Evolutionary conservation across 2,888 invertebrate species (phyloP).

Genomic region (Axea sp.): DNA sequence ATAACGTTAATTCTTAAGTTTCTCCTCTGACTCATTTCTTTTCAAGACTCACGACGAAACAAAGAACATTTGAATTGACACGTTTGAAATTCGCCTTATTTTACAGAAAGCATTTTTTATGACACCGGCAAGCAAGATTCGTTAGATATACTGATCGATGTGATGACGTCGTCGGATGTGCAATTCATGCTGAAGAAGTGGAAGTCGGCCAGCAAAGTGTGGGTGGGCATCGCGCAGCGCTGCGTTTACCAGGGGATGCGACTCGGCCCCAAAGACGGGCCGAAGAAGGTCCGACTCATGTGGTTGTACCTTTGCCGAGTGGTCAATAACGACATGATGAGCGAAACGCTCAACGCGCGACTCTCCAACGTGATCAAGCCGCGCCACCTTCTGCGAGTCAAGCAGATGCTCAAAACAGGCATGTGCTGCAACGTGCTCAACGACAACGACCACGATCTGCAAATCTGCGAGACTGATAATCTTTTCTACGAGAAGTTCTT

Average conservation of each 20-base stretch:
- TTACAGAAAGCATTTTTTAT: constrained; percentile 60
- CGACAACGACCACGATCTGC: constrained; percentile 55
- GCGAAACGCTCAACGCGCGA: constrained; percentile 48
- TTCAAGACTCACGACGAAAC: neutral
- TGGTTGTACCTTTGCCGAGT: constrained; percentile 59
- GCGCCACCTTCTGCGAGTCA: constrained; percentile 48
- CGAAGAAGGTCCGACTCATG: constrained; percentile 52
- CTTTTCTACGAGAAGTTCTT: constrained; percentile 51
- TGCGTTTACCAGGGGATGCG: constrained; percentile 52
- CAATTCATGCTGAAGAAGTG: constrained; percentile 60
- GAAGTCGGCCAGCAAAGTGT: constrained; percentile 58
- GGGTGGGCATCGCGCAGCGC: constrained; percentile 55
- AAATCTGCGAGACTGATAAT: constrained; percentile 52
- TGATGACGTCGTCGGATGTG: constrained; percentile 57
- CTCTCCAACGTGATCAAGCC: constrained; percentile 55
- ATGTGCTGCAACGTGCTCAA: constrained; percentile 59
- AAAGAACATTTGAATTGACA: constrained; percentile 6
- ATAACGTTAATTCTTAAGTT: too few relatives aligned
- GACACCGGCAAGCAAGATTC: constrained; percentile 56
- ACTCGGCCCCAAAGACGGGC: constrained; percentile 43
- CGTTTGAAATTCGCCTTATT: constrained; percentile 38
- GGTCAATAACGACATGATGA: constrained; percentile 61
- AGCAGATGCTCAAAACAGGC: constrained; percentile 58
- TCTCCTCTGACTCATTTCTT: too few relatives aligned
- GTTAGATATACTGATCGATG: constrained; percentile 58